phyloP scores from a whole-genome alignment of 1,140 invertebrate species.

The Bombus haemorrhoidalis region DNA sequence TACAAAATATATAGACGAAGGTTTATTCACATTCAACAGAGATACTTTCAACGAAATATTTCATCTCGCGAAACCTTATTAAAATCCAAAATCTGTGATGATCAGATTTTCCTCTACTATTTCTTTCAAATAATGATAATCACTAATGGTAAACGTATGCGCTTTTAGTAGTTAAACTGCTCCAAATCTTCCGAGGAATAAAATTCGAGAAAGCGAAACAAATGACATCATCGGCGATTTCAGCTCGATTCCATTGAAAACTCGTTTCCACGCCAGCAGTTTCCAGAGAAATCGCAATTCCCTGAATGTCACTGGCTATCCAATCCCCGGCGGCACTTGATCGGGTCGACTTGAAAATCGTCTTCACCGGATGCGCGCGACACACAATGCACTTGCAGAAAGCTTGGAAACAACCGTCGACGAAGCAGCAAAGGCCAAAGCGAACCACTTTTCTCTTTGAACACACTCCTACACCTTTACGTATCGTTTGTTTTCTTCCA shows the following conservation, averaged over 20 bases:
- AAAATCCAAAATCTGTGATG: too few relatives aligned
- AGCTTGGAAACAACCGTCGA: not conserved
- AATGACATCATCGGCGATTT: not conserved
- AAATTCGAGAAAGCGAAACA: not conserved
- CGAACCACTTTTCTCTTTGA: slow-evolving; percentile 1
- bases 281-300: slow-evolving; percentile 5
- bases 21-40: not conserved
- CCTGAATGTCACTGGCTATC: not conserved
- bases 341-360: not conserved
- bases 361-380: slow-evolving; percentile 3
- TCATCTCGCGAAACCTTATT: not conserved
- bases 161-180: too few relatives aligned
- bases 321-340: not conserved
- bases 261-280: not conserved
- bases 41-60: too few relatives aligned
- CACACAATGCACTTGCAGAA: not conserved
- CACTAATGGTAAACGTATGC: not conserved
- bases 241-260: not conserved
- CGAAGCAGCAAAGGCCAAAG: slow-evolving; percentile 12
- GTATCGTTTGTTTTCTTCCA: not conserved
- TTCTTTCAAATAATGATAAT: not conserved
- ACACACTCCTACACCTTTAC: too few relatives aligned
- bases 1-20: not conserved
- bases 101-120: not conserved
- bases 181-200: not conserved